Base-by-base conservation (phyloP, 2,797 vertebrate genomes). In the Acanthurus leucopareius region DNA sequence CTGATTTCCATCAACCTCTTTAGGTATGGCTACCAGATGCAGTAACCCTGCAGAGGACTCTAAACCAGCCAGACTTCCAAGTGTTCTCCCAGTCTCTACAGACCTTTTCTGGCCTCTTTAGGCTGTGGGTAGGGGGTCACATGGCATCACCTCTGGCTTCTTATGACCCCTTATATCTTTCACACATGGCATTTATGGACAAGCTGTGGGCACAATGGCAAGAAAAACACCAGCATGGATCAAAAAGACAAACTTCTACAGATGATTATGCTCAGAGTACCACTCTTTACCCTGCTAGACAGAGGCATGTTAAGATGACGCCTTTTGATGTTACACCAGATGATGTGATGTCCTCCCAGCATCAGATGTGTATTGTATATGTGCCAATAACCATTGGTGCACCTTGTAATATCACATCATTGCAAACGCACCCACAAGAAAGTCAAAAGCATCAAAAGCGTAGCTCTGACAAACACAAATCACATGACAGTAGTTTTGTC, bases 121-220 rank as follows among this genome's bases (percentile, higher is more conserved):
- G 84, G 63, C 75, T 83, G 38, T 91, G 91, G 89, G 83, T 91
- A 4, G 92, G 89, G n/a, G 91, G 90, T 25, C 87, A 91, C 51
- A 89, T 91, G 90, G 85, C 85, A 22, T 87, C 90, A 13, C 80
- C 86, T 19, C 70, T 91, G 65, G 86, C 88, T 32, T 79, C 86
- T 3, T 93, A 91, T 1, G 90, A 93, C 74, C 92, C 92, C 28
- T 75, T 92, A 32, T 92, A 91, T 57, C 65, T 92, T 57, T 91
- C 91, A 44, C 88, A 91, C 69, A 75, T 86, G 61, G 90, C 92
- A 11, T 92, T 89, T 64, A 61, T 90, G 72, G 90, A 93, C 74
- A 86, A 86, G 53, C 66, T 92, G 11, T 91, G 92, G 88, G 78
- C 51, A 8, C 84, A 82, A 45, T 90, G 89, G 91, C 90, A 92